A percentile compares a stretch with the other conserved stretches of the same genome.
Evolutionary conservation across 2,888 invertebrate genomes (phyloP).

Genomic region (Lordiphosa fenestrarum): DNA sequence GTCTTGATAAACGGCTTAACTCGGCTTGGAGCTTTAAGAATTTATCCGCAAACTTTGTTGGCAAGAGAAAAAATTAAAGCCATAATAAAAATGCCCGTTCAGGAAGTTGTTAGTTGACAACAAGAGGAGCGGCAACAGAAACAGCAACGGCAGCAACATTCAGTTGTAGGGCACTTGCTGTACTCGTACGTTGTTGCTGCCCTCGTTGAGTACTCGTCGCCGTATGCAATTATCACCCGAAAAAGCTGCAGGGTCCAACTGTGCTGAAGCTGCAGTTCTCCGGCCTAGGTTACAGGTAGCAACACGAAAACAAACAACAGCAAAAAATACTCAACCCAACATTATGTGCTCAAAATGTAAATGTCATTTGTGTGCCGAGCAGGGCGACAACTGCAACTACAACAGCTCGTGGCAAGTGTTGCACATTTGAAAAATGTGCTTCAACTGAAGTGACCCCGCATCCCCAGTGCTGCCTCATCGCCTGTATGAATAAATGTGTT

Average conservation of each 20-base stretch:
- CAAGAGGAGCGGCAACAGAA: constrained; percentile 35
- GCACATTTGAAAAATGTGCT: constrained; percentile 68
- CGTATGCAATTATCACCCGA: constrained; percentile 64
- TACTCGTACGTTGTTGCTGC: constrained; percentile 29
- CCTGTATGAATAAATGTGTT: constrained; percentile 66
- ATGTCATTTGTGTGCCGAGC: constrained; percentile 60
- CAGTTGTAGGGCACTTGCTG: constrained; percentile 37
- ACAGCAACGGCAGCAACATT: constrained; percentile 26
- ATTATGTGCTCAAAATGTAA: constrained; percentile 69
- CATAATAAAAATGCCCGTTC: constrained; percentile 41
- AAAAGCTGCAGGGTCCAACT: constrained; percentile 28
- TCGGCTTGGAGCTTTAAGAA: constrained; percentile 18
- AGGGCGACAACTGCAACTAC: constrained; percentile 27
- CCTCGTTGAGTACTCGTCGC: constrained; percentile 43
- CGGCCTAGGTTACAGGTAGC: constrained; percentile 25
- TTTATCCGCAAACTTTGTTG: constrained; percentile 29
- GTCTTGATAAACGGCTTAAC: constrained; percentile 43
- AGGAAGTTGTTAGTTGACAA: constrained; percentile 64
- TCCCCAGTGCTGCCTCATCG: constrained; percentile 13
- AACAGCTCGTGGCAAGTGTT: constrained; percentile 48
- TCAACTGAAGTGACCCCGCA: constrained; percentile 44
- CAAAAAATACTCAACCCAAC: constrained; percentile 23
- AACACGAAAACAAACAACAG: constrained; percentile 24
- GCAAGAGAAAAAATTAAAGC: constrained; percentile 44
- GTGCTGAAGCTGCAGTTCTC: constrained; percentile 30